A percentile compares a stretch with the other conserved stretches of the same genome.
These are phyloP conservation scores for Tigriopus californicus DNA, from an alignment of 2,888 invertebrate genomes.

Conservation along the genomic window DNA sequence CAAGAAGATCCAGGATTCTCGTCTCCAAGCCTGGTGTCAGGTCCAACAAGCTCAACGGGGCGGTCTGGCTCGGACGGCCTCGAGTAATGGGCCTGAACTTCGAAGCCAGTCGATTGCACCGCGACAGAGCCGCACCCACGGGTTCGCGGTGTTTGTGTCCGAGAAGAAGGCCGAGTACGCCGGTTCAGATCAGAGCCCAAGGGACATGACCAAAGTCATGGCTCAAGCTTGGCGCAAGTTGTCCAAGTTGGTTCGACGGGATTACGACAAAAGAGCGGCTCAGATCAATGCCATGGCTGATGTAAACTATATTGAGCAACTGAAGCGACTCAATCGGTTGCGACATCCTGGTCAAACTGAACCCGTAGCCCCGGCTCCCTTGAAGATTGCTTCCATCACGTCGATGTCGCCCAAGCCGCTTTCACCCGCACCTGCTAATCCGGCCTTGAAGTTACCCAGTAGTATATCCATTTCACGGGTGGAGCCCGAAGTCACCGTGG, in stretches of 20 bases:
- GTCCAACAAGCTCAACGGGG: too few species aligned
- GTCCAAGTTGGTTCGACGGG: neutral
- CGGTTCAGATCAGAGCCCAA: neutral
- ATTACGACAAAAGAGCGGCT: neutral
- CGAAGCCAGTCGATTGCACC: neutral
- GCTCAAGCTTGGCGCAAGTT: neutral
- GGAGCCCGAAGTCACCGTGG: too few species aligned
- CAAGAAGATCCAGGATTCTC: neutral
- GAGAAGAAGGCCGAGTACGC: neutral
- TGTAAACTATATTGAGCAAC: neutral
- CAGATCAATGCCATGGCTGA: neutral
- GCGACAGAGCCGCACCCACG: neutral
- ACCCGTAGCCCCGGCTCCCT: neutral
- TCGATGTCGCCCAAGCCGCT: neutral
- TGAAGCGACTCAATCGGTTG: neutral
- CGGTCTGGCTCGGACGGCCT: too few species aligned
- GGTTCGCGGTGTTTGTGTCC: neutral
- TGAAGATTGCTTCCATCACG: neutral
- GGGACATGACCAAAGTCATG: neutral
- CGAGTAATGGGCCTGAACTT: too few species aligned
- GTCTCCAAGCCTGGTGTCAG: too few species aligned
- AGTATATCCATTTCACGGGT: slow-evolving; percentile 1
- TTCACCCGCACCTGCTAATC: neutral
- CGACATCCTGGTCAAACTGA: too few species aligned
- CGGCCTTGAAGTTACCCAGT: neutral